Conservation (phyloP, 2,113 vertebrate genomes). For the Heliornis fulica region DNA sequence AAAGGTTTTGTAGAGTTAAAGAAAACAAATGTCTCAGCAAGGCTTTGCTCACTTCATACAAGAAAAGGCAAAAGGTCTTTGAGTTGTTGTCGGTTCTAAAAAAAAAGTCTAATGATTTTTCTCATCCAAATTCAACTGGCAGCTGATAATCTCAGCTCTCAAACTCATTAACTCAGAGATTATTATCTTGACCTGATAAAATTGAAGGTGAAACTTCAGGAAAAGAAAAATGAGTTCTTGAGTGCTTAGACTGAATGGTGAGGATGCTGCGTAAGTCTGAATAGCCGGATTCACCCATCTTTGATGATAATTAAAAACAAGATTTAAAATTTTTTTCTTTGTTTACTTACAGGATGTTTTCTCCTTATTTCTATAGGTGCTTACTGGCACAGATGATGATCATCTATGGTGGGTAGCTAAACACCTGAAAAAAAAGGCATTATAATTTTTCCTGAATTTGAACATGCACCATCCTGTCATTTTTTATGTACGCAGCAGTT, state of each 20-base stretch:
- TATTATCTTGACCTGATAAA: neutral
- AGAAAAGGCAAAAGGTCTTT: neutral
- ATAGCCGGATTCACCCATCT: neutral
- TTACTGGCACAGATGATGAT: neutral
- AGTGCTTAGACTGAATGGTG: neutral
- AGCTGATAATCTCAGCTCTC: neutral
- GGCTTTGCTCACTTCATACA: neutral
- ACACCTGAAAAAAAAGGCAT: neutral
- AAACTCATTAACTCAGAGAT: constrained; percentile 4
- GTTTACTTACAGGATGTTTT: neutral
- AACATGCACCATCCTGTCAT: neutral
- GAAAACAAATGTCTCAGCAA: neutral
- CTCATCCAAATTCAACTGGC: neutral
- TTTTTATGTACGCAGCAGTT: neutral
- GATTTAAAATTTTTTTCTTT: neutral
- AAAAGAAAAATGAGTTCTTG: neutral
- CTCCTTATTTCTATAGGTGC: neutral
- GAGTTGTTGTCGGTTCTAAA: neutral
- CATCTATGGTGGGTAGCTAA: neutral
- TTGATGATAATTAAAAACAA: neutral
- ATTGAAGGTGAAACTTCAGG: neutral
- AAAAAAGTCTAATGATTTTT: neutral
- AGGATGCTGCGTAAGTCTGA: neutral
- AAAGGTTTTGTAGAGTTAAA: neutral
- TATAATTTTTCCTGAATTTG: neutral